phyloP scores from a whole-genome alignment of 1,140 invertebrate species.

The Hydropsyche tenuis region DNA sequence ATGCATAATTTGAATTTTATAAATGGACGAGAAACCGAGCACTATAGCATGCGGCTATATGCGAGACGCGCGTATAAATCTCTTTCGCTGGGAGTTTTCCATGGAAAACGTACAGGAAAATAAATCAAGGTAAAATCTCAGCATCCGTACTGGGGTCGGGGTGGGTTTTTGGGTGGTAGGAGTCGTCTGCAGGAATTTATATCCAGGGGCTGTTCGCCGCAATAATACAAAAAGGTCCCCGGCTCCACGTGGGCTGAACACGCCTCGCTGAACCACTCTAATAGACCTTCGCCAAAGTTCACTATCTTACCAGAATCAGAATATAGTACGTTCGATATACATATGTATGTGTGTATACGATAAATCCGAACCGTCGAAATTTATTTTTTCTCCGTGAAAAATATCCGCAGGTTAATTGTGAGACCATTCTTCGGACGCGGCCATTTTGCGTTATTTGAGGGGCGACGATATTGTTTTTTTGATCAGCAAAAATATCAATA shows the following conservation, averaged over 20 bases:
- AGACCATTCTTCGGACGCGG: no score
- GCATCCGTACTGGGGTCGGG: not conserved
- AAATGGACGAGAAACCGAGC: no score
- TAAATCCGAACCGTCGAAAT: no score
- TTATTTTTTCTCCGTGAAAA: no score
- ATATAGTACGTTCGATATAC: not conserved
- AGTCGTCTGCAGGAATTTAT: conserved; percentile 35
- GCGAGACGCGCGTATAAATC: conserved; percentile 15
- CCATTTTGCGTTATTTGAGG: no score
- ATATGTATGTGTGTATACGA: not conserved
- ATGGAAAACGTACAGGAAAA: conserved; percentile 24
- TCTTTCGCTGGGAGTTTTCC: conserved; percentile 14
- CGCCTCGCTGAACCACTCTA: conserved; percentile 37
- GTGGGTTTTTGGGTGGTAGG: no score
- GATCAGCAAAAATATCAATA: no score
- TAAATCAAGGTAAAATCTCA: conserved; percentile 44
- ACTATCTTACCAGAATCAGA: conserved; percentile 19
- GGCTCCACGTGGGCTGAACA: conserved; percentile 35
- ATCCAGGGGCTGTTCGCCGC: conserved; percentile 40
- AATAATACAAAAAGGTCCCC: conserved; percentile 46
- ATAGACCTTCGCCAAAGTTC: conserved; percentile 31
- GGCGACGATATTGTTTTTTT: no score
- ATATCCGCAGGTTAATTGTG: no score
- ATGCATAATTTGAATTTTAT: no score
- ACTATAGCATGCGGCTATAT: no score